Conservation (phyloP, 2,797 vertebrate genomes). For the Arrhamphus sclerolepis region DNA sequence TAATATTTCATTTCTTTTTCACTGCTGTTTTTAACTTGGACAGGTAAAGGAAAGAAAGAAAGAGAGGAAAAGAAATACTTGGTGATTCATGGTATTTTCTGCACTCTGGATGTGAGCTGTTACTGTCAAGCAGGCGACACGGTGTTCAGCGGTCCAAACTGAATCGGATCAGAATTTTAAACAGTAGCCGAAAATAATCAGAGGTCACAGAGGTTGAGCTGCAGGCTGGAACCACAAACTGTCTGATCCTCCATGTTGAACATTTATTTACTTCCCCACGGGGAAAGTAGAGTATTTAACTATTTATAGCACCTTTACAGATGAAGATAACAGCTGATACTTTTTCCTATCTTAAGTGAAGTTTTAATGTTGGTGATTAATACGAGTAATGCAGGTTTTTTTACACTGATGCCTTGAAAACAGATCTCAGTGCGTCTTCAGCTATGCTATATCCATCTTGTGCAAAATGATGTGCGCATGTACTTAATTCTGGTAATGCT, state of each 20-base stretch:
- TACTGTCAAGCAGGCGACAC: not conserved
- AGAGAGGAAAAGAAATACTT: not conserved
- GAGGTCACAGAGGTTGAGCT: not conserved
- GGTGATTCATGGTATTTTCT: not conserved
- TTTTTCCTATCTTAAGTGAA: not conserved
- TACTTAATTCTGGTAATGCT: slow-evolving; percentile 6
- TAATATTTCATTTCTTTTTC: too few species aligned
- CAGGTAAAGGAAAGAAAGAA: too few species aligned
- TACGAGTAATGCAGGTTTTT: not conserved
- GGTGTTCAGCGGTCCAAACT: not conserved
- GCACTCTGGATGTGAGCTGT: not conserved
- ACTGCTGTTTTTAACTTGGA: too few species aligned
- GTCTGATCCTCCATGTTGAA: too few species aligned
- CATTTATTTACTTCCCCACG: too few species aligned
- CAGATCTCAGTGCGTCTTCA: not conserved
- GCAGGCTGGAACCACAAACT: not conserved
- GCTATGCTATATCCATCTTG: not conserved
- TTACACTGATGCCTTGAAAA: not conserved
- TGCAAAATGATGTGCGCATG: not conserved
- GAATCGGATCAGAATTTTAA: not conserved
- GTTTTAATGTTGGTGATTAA: too few species aligned
- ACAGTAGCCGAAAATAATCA: not conserved
- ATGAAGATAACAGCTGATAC: not conserved
- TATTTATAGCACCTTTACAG: not conserved
- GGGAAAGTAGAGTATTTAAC: too few species aligned